Evolutionary conservation across 2,113 vertebrate genomes (phyloP).

Genomic region (Chionomys nivalis): DNA sequence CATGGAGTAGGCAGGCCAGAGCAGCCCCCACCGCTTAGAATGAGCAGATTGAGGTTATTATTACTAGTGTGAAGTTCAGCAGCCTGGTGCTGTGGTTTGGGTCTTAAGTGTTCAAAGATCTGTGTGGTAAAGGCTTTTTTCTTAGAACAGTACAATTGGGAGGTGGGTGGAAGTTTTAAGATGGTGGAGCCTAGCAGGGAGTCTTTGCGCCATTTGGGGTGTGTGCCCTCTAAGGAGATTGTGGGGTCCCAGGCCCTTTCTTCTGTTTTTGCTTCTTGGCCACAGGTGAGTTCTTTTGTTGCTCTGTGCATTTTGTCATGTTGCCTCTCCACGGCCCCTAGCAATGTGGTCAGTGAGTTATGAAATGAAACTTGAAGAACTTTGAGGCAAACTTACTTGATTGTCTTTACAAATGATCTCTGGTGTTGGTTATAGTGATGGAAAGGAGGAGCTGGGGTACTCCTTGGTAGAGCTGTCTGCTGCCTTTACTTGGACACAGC

Average conservation of each 20-base stretch:
- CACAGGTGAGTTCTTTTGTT: background rate
- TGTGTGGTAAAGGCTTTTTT: background rate
- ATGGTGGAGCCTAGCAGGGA: background rate
- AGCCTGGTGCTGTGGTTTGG: background rate
- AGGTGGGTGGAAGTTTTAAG: background rate
- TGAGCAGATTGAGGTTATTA: background rate
- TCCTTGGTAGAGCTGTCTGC: background rate
- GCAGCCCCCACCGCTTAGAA: background rate
- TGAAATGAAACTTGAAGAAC: background rate
- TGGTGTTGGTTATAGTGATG: background rate
- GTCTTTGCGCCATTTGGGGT: background rate
- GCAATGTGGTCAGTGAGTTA: background rate
- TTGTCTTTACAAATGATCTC: background rate
- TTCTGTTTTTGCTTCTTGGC: background rate
- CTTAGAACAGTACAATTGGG: background rate
- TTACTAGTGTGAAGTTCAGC: background rate
- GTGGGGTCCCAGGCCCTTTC: background rate
- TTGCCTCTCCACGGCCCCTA: background rate
- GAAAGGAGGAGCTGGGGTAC: background rate
- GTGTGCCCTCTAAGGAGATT: too few species aligned
- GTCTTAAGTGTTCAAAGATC: background rate
- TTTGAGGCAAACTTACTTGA: too few species aligned
- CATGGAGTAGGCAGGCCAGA: background rate
- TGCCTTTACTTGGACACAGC: constrained; percentile 4
- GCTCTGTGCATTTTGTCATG: background rate